Conservation (phyloP, 2,113 vertebrate species). For the Muscicapa adusta region DNA sequence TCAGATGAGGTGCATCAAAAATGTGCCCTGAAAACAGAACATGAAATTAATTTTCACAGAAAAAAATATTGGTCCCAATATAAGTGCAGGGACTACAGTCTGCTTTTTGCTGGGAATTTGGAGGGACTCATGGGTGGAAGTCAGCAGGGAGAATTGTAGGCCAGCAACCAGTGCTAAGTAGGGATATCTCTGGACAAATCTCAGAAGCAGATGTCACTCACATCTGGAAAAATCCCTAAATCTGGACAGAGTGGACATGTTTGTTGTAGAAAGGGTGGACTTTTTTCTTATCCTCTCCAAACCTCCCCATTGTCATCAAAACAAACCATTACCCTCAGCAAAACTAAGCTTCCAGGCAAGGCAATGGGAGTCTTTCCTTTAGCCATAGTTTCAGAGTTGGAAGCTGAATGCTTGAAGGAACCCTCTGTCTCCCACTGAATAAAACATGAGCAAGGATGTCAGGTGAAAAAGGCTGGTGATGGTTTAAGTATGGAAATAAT, state of each 20-base stretch:
- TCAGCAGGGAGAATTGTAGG: not conserved
- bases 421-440: not conserved
- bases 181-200: not conserved
- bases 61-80: accelerated
- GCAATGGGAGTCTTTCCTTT: not conserved
- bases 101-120: not conserved
- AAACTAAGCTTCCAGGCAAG: not conserved
- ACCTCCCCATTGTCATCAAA: not conserved
- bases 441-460: not conserved
- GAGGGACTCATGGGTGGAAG: accelerated
- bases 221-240: not conserved
- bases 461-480: not conserved
- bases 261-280: not conserved
- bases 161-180: not conserved
- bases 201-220: not conserved
- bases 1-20: not conserved
- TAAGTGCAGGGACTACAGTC: not conserved
- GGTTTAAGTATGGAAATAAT: not conserved
- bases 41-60: not conserved
- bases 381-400: not conserved
- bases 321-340: not conserved
- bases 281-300: not conserved
- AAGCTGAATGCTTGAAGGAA: not conserved
- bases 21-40: not conserved
- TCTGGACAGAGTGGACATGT: accelerated